phyloP scores from a whole-genome alignment of 1,140 invertebrate species.

The Pristionchus pacificus region DNA sequence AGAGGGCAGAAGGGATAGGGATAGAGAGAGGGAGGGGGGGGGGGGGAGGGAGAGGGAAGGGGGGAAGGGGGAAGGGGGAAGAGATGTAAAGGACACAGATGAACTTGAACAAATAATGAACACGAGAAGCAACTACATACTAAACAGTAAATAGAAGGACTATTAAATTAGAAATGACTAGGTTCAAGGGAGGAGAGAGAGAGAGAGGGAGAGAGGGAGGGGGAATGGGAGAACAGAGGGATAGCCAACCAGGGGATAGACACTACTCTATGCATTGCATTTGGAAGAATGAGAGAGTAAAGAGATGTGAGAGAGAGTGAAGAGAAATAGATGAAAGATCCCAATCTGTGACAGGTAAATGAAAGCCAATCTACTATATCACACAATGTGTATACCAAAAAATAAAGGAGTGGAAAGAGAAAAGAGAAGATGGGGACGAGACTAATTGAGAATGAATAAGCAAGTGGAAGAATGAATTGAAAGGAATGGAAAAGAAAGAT shows the following conservation, averaged over 20 bases:
- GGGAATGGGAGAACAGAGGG: background rate
- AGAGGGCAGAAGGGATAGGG: too few relatives aligned
- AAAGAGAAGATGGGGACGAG: background rate
- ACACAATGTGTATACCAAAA: too few relatives aligned
- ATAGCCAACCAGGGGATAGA: background rate
- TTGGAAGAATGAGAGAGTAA: background rate
- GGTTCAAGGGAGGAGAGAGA: constrained; percentile 11
- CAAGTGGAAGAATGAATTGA: background rate
- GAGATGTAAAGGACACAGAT: too few relatives aligned
- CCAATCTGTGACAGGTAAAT: background rate
- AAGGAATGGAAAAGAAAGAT: constrained; percentile 12
- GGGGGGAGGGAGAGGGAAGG: too few relatives aligned
- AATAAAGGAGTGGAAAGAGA: too few relatives aligned
- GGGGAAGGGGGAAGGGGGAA: too few relatives aligned
- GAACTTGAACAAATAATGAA: too few relatives aligned
- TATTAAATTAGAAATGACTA: constrained; percentile 8
- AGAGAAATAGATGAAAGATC: constrained; percentile 11
- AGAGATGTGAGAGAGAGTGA: constrained; percentile 1
- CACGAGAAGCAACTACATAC: too few relatives aligned
- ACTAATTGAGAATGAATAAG: constrained; percentile 6
- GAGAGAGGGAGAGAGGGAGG: constrained; percentile 1
- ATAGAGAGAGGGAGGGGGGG: too few relatives aligned
- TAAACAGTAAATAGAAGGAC: too few relatives aligned
- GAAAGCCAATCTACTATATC: too few relatives aligned
- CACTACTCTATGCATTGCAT: background rate